These are phyloP conservation scores for Athalia rosae DNA, from an alignment of 2,888 invertebrate species.

Conservation along the genomic window DNA sequence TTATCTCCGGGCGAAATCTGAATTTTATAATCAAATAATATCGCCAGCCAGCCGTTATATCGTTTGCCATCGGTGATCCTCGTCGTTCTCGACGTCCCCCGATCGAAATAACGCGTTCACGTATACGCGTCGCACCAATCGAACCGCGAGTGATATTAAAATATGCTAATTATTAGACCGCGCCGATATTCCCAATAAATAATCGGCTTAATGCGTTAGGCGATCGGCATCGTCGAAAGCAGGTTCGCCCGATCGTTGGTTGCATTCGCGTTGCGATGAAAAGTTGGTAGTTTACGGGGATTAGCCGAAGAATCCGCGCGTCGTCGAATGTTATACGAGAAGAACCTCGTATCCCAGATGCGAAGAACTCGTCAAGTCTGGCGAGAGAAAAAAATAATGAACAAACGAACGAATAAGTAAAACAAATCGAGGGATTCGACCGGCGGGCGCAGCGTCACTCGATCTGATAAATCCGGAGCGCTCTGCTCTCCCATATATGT, in stretches of 20 bases:
- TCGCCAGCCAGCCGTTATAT: too few species aligned
- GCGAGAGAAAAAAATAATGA: neutral
- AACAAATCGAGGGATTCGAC: neutral
- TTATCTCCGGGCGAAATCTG: too few species aligned
- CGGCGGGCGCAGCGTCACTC: neutral
- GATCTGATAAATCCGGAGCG: slow-evolving; percentile 12
- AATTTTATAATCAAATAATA: too few species aligned
- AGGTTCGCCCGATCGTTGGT: slow-evolving; percentile 3
- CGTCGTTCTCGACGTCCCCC: too few species aligned
- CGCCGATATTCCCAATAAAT: slow-evolving; percentile 60
- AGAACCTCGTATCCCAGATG: neutral
- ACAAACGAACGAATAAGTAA: neutral
- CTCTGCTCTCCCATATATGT: neutral
- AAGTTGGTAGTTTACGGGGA: slow-evolving; percentile 29
- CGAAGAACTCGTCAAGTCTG: neutral
- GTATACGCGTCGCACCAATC: slow-evolving; percentile 4
- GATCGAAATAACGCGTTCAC: neutral
- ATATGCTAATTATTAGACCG: slow-evolving; percentile 60
- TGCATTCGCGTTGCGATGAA: neutral
- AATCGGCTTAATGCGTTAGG: slow-evolving; percentile 59
- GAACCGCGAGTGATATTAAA: slow-evolving; percentile 51
- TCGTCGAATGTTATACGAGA: neutral
- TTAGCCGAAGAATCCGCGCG: slow-evolving; percentile 20
- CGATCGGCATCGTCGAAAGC: slow-evolving; percentile 39
- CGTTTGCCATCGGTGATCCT: too few species aligned